Evolutionary conservation across 2,888 invertebrate genomes (phyloP).

Genomic region (Mechanitis mazaeus): DNA sequence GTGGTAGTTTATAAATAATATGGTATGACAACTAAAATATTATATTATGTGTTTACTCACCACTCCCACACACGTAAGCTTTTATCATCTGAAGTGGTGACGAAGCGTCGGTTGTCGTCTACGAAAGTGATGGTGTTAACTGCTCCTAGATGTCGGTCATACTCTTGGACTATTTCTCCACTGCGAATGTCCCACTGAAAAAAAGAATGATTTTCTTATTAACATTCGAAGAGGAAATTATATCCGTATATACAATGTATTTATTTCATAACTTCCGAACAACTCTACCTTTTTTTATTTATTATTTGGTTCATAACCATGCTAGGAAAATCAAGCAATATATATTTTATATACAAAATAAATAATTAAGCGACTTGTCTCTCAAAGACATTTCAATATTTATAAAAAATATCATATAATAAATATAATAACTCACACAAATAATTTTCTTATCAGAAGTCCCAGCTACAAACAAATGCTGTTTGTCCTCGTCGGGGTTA

Average conservation of each 20-base stretch:
- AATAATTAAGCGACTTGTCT: too few relatives aligned
- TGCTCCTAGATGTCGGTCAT: conserved; percentile 98
- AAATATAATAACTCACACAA: conserved; percentile 84
- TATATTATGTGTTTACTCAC: conserved; percentile 64
- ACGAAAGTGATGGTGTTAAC: conserved; percentile 99
- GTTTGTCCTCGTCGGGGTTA: conserved; percentile 97
- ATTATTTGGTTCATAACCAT: too few relatives aligned
- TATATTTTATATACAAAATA: too few relatives aligned
- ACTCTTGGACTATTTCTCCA: conserved; percentile 97
- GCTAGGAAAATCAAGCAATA: too few relatives aligned
- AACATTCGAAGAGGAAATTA: background rate
- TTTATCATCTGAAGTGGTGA: conserved; percentile 99
- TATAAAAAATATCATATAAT: background rate
- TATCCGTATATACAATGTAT: too few relatives aligned
- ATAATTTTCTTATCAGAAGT: conserved; percentile 99
- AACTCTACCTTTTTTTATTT: too few relatives aligned
- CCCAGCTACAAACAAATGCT: conserved; percentile 98
- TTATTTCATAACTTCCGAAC: too few relatives aligned
- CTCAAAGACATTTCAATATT: background rate
- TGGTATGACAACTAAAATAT: background rate
- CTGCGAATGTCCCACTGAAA: conserved; percentile 95
- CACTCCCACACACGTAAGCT: conserved; percentile 99
- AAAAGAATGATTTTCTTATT: background rate
- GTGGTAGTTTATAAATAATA: background rate
- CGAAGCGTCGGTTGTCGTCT: conserved; percentile 97